Evolutionary conservation across 2,888 invertebrate species (phyloP).

Genomic region (Leucophenga montana): DNA sequence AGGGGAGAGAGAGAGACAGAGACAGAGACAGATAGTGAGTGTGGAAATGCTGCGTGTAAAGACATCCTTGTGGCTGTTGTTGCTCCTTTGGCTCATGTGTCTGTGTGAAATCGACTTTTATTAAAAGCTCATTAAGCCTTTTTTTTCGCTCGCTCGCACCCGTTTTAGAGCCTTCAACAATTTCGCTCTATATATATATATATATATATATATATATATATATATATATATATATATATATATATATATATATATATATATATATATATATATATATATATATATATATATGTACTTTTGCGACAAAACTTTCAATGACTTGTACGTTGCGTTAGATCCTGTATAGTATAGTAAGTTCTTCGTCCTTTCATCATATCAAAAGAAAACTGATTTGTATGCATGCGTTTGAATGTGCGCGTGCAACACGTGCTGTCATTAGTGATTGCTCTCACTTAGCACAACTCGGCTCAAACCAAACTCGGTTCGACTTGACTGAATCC

Average conservation of each 20-base stretch:
- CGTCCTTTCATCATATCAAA: neutral
- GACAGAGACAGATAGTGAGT: neutral
- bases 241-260: neutral
- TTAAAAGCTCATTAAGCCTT: constrained; percentile 64
- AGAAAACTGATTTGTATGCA: constrained; percentile 25
- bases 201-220: neutral
- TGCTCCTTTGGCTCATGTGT: constrained; percentile 2
- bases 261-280: neutral
- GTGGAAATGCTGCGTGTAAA: neutral
- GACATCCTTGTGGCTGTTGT: constrained; percentile 16
- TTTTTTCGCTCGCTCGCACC: neutral
- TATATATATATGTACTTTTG: neutral
- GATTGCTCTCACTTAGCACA: constrained; percentile 9
- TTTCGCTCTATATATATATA: no score
- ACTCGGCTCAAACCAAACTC: neutral
- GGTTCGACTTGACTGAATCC: neutral
- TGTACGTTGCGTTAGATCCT: neutral
- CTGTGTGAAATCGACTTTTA: constrained; percentile 55
- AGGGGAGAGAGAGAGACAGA: neutral
- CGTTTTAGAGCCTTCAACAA: no score
- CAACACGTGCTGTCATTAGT: constrained; percentile 30
- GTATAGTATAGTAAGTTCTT: neutral
- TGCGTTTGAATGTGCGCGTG: constrained; percentile 17
- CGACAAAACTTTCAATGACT: constrained; percentile 26
- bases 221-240: neutral